A percentile compares a stretch with the other conserved stretches of the same genome.
phyloP scores from a whole-genome alignment of 2,113 vertebrate genomes.

The Oxyruncus cristatus region DNA sequence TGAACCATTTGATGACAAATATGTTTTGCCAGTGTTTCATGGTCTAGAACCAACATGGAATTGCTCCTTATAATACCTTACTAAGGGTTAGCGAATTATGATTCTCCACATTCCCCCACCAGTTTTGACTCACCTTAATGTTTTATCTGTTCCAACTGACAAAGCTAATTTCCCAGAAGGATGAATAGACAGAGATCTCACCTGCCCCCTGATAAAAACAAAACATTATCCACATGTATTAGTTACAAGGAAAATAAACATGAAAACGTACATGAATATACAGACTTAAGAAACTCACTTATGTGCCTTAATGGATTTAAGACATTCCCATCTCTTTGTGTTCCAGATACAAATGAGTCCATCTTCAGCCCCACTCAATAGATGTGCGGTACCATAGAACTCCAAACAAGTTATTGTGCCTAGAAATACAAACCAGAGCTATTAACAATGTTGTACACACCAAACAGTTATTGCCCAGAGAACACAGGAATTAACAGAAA shows the following conservation, averaged over 20 bases:
- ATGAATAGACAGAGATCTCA: slow-evolving; percentile 91
- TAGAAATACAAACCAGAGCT: slow-evolving; percentile 39
- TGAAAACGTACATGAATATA: fast-evolving
- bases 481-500: background rate
- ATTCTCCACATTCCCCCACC: background rate
- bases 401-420: slow-evolving; percentile 92
- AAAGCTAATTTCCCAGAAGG: slow-evolving; percentile 95
- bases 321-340: slow-evolving; percentile 93
- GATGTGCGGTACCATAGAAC: slow-evolving; percentile 86
- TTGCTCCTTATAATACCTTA: background rate
- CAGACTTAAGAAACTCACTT: slow-evolving; percentile 76
- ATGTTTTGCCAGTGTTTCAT: background rate
- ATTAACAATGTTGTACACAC: background rate
- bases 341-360: slow-evolving; percentile 94
- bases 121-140: slow-evolving; percentile 80
- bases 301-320: slow-evolving; percentile 93
- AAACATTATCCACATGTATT: background rate
- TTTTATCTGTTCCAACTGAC: slow-evolving; percentile 94
- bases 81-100: background rate
- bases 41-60: background rate
- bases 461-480: background rate
- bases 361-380: slow-evolving; percentile 93
- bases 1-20: background rate
- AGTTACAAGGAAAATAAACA: background rate
- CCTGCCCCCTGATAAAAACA: slow-evolving; percentile 81